These are phyloP conservation scores for Hippocampus zosterae DNA, from an alignment of 2,113 vertebrate genomes.

Conservation along the genomic window DNA sequence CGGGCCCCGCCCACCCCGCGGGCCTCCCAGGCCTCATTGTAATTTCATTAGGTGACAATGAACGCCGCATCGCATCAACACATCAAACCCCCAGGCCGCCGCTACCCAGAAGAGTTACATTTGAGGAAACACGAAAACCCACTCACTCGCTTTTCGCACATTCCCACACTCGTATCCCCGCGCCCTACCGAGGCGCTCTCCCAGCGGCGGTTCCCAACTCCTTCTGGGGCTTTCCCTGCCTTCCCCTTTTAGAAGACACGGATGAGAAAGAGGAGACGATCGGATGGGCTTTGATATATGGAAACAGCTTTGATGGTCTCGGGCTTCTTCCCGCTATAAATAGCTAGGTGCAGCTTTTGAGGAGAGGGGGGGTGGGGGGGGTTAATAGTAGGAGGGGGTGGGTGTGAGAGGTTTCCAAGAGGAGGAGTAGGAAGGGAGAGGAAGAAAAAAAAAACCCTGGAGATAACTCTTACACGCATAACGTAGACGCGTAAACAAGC, in stretches of 20 bases:
- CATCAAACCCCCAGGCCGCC: conserved; percentile 45
- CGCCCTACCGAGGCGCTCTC: conserved; percentile 29
- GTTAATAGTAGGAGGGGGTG: neutral
- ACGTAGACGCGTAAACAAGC: conserved; percentile 25
- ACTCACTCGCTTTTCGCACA: conserved; percentile 43
- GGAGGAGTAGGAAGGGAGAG: conserved; percentile 26
- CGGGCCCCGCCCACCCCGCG: conserved; percentile 38
- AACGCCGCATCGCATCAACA: conserved; percentile 53
- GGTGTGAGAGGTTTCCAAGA: conserved; percentile 26
- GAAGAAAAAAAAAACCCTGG: conserved; percentile 30
- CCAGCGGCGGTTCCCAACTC: conserved; percentile 47
- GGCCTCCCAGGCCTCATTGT: conserved; percentile 57
- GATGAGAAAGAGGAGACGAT: conserved; percentile 46
- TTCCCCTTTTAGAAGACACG: conserved; percentile 63
- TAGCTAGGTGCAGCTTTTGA: conserved; percentile 59
- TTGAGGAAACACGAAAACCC: conserved; percentile 35
- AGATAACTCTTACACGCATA: neutral
- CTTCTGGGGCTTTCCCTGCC: conserved; percentile 64
- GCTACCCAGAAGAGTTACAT: conserved; percentile 21
- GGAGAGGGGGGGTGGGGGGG: neutral
- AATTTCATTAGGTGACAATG: conserved; percentile 68
- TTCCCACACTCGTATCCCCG: conserved; percentile 37
- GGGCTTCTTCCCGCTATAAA: conserved; percentile 64
- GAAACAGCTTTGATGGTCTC: conserved; percentile 70
- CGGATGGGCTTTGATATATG: conserved; percentile 67